Percentiles rank a stretch among this genome's conserved stretches.
These are phyloP conservation scores for Lamprotornis superbus DNA, from an alignment of 2,113 vertebrate species.

Conservation along the genomic window DNA sequence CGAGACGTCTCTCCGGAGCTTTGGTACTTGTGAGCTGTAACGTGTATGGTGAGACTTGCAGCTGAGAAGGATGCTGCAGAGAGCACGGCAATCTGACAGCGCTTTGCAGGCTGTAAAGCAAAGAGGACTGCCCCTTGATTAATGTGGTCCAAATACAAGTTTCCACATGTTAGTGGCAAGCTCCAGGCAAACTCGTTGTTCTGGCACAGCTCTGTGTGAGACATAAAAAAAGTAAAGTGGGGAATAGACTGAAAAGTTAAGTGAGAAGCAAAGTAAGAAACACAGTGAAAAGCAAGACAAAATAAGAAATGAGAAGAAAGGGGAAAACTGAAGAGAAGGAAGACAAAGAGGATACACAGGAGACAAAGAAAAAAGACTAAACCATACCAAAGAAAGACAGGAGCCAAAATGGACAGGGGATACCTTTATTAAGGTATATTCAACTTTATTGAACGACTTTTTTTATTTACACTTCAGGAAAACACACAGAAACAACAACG, in stretches of 20 bases:
- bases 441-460: neutral
- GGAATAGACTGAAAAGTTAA: neutral
- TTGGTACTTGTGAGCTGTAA: neutral
- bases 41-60: neutral
- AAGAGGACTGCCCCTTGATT: neutral
- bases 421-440: neutral
- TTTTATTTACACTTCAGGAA: neutral
- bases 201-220: neutral
- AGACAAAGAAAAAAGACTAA: neutral
- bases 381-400: neutral
- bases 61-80: neutral
- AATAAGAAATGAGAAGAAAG: neutral
- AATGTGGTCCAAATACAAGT: neutral
- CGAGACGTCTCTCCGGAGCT: fast-evolving
- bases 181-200: neutral
- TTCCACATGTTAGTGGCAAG: neutral
- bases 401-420: neutral
- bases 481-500: neutral
- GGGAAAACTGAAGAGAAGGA: neutral
- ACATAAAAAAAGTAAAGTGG: neutral
- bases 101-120: neutral
- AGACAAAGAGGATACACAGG: neutral
- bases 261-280: neutral
- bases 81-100: neutral
- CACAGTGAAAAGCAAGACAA: neutral